phyloP scores from a whole-genome alignment of 30 jellyfish, hydroid and myxozoan genomes.

The Cassiopea andromeda region DNA sequence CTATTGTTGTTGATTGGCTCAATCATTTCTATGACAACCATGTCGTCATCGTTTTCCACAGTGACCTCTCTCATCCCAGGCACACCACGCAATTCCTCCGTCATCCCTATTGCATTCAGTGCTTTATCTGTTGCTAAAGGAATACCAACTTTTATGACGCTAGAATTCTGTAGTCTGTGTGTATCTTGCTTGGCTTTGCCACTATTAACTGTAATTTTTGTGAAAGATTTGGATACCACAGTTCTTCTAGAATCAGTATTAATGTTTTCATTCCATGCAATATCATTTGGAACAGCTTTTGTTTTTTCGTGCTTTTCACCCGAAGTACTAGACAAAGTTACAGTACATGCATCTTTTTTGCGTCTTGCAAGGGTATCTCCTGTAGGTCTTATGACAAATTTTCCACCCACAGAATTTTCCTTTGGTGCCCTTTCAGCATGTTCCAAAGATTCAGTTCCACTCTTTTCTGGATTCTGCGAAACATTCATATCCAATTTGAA shows the following conservation, averaged over 20 bases:
- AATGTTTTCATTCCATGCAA: neutral
- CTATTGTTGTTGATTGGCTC: neutral
- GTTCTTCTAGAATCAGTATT: neutral
- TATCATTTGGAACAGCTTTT: neutral
- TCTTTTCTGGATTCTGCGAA: neutral
- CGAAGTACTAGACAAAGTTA: neutral
- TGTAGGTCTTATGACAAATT: neutral
- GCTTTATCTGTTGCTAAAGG: neutral
- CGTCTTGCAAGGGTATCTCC: neutral
- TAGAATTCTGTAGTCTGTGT: neutral
- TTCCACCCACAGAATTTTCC: neutral
- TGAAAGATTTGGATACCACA: neutral
- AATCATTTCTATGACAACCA: constrained; percentile 34
- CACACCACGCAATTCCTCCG: neutral
- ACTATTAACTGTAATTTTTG: neutral
- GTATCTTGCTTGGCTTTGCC: neutral
- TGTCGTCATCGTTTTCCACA: constrained; percentile 4
- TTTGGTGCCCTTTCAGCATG: neutral
- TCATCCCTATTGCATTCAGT: neutral
- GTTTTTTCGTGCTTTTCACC: neutral
- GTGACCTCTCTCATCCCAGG: neutral
- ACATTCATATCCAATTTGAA: neutral
- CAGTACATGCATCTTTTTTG: neutral
- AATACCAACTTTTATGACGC: neutral
- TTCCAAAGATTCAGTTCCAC: neutral